phyloP scores from a whole-genome alignment of 2,797 vertebrate species.

The Lophius americanus region DNA sequence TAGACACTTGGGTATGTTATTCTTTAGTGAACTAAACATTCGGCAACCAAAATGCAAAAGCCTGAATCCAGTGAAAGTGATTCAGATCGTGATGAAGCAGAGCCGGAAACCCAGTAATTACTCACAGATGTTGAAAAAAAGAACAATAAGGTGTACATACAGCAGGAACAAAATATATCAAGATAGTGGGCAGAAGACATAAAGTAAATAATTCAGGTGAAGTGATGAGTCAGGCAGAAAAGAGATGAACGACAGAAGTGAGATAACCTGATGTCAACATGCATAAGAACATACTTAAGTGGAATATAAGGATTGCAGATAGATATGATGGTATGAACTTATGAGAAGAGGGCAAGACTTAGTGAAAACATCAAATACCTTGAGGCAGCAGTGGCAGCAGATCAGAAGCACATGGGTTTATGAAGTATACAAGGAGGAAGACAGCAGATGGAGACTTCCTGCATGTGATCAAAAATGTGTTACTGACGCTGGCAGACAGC shows the following conservation, averaged over 20 bases:
- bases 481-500: constrained; percentile 44
- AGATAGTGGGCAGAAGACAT: constrained; percentile 10
- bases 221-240: background rate
- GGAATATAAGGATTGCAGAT: background rate
- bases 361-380: constrained; percentile 48
- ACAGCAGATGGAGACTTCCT: constrained; percentile 37
- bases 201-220: background rate
- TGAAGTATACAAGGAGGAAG: constrained; percentile 32
- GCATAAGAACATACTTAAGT: background rate
- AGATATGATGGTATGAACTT: background rate
- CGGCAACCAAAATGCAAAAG: no score
- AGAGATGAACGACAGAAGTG: background rate
- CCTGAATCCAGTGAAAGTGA: background rate
- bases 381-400: constrained; percentile 21
- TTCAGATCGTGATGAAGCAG: background rate
- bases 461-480: constrained; percentile 49
- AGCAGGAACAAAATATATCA: constrained; percentile 3
- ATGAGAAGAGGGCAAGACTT: constrained; percentile 5
- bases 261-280: background rate
- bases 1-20: no score
- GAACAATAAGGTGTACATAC: background rate
- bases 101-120: background rate
- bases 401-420: constrained; percentile 44
- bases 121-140: background rate
- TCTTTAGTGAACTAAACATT: no score